Conservation (phyloP, 2,113 vertebrate species). For the Apodemus speciosus region DNA sequence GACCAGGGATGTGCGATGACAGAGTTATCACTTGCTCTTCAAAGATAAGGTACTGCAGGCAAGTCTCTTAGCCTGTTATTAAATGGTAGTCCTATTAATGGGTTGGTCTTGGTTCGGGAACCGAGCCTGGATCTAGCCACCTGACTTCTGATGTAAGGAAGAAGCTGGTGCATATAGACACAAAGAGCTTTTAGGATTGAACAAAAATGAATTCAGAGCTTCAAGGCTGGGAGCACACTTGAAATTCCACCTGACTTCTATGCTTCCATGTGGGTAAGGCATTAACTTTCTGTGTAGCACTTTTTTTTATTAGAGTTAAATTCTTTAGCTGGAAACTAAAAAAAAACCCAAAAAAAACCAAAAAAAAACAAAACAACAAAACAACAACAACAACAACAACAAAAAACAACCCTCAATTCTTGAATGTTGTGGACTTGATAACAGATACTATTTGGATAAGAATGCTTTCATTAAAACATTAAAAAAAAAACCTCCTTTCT, state of each 20-base stretch:
- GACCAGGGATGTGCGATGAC: not conserved
- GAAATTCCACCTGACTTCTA: not conserved
- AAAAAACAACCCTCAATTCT: not conserved
- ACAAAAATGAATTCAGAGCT: not conserved
- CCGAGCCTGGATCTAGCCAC: not conserved
- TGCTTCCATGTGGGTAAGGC: not conserved
- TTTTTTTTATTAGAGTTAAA: not conserved
- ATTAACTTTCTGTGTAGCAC: rapidly evolving
- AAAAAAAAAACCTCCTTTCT: not conserved
- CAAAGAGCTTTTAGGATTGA: not conserved
- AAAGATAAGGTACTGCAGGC: not conserved
- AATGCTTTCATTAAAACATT: not conserved
- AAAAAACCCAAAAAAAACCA: not conserved
- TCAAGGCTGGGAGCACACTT: not conserved
- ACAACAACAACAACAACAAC: too few species aligned
- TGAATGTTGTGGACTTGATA: not conserved
- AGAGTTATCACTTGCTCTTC: not conserved
- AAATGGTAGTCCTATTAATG: not conserved
- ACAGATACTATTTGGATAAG: not conserved
- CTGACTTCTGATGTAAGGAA: not conserved
- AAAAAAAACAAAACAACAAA: too few species aligned
- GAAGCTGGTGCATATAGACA: not conserved
- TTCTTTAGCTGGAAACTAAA: not conserved
- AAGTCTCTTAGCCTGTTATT: not conserved
- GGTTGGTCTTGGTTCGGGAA: too few species aligned